phyloP scores from a whole-genome alignment of 2,888 invertebrate genomes.

The Clivina fossor region DNA sequence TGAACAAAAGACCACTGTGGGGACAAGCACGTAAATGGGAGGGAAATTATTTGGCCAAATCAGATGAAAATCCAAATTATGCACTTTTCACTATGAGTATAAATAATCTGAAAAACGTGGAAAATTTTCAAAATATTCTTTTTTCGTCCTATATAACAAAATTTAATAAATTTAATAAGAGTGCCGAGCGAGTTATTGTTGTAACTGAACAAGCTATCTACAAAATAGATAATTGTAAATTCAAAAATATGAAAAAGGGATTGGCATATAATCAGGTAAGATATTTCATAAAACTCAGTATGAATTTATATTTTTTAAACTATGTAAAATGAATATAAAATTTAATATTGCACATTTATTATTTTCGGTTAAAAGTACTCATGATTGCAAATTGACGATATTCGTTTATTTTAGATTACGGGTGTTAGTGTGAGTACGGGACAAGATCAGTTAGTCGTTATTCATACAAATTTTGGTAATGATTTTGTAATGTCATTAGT shows the following conservation, averaged over 20 bases:
- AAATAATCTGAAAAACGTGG: conserved; percentile 66
- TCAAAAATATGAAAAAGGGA: conserved; percentile 85
- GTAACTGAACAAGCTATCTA: conserved; percentile 83
- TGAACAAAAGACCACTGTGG: conserved; percentile 68
- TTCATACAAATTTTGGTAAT: conserved; percentile 85
- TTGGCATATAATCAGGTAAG: not conserved
- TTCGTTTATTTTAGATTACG: conserved; percentile 63
- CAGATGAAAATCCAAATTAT: conserved; percentile 68
- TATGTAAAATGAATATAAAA: too few relatives aligned
- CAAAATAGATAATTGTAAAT: conserved; percentile 84
- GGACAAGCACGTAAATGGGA: conserved; percentile 79
- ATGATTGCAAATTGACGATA: conserved; percentile 3
- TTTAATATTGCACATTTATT: conserved; percentile 12
- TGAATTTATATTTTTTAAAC: too few relatives aligned
- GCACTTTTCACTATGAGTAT: conserved; percentile 67
- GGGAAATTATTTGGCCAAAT: conserved; percentile 76
- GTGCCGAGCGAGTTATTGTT: conserved; percentile 83
- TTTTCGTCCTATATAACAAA: conserved; percentile 72
- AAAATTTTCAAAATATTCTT: conserved; percentile 63
- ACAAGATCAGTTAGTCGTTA: conserved; percentile 81
- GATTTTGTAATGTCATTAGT: conserved; percentile 83
- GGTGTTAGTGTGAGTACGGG: conserved; percentile 85
- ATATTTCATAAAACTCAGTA: too few relatives aligned
- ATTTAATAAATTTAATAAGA: conserved; percentile 65
- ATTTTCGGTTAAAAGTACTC: not conserved